Evolutionary conservation across 2,113 vertebrate species (phyloP), one percentile per base, ranked within the genome.

Genomic region (Podiceps cristatus): DNA sequence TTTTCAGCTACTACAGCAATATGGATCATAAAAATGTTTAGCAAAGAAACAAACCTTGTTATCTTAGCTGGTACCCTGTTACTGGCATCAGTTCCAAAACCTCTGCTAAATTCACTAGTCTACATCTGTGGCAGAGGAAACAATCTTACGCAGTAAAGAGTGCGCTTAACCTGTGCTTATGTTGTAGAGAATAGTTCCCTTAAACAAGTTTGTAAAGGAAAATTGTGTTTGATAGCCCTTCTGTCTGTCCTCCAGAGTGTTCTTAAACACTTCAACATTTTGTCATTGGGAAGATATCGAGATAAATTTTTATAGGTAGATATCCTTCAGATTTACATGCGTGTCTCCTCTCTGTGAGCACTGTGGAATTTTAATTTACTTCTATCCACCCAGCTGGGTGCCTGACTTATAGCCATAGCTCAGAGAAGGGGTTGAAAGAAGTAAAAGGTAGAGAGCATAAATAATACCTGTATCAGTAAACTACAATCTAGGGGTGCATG

Each of bases 351-450:
- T 84, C n/a, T 3, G 1, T 59, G 87, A 90, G 53, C 45, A 22
- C n/a, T 55, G 33, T n/a, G 90, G 86, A 91, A 87, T 93, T 91
- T 94, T 82, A 81, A 75, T 91, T 89, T 91, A 67, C 9, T 77
- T 81, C 66, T 40, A 2, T 60, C 20, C 29, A 72, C 63, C 10
- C 84, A 90, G 89, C 60, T 85, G 83, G 74, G 13, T 87, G 64
- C 40, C 47, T 81, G 84, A 63, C 56, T 64, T 56, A 35, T 0
- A 68, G 67, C 56, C 27, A 31, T 22, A 75, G 73, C 66, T 93
- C 74, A 78, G 40, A 64, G 58, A 75, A 93, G 24, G 16, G 29
- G 19, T 29, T 93, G 69, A 52, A 78, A 87, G 77, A 82, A 81
- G 52, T 42, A 27, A 66, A 71, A 75, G 59, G 66, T 16, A 52